Evolutionary conservation across 2,113 vertebrate species (phyloP).

Genomic region (Apeltes quadracus): DNA sequence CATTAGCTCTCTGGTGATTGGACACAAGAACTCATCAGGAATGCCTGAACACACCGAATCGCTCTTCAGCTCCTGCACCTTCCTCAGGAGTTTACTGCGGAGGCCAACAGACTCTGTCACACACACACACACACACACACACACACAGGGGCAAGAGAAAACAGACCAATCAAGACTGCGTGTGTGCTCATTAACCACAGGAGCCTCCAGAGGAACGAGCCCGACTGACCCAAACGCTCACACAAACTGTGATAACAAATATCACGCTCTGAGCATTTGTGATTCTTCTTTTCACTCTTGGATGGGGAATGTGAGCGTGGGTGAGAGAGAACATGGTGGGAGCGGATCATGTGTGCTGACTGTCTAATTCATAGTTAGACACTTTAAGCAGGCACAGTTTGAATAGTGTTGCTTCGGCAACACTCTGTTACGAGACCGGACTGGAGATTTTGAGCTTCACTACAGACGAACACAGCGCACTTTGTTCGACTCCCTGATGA

Average conservation of each 20-base stretch:
- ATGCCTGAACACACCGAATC: conserved; percentile 71
- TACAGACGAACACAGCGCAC: background rate
- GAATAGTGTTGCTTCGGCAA: background rate
- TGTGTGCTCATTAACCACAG: background rate
- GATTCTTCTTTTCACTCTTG: conserved; percentile 37
- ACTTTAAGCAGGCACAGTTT: conserved; percentile 4
- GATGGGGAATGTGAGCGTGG: conserved; percentile 56
- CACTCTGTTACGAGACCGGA: background rate
- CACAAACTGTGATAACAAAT: conserved; percentile 12
- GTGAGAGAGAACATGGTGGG: conserved; percentile 42
- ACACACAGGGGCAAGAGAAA: background rate
- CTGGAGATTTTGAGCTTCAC: too few relatives aligned
- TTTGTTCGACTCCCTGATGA: conserved; percentile 3
- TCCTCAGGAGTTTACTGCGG: conserved; percentile 87
- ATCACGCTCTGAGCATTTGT: conserved; percentile 34
- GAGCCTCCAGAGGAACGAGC: conserved; percentile 10
- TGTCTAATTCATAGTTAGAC: conserved; percentile 36
- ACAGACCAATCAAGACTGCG: conserved; percentile 2
- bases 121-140: background rate
- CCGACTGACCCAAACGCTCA: conserved; percentile 13
- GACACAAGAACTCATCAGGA: conserved; percentile 95
- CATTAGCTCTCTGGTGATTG: conserved; percentile 95
- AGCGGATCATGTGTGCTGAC: conserved; percentile 37
- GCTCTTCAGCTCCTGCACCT: conserved; percentile 86
- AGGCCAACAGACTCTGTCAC: conserved; percentile 88